Conservation (phyloP, 2,888 invertebrate species). For the Chamaedrilus cognettii region DNA sequence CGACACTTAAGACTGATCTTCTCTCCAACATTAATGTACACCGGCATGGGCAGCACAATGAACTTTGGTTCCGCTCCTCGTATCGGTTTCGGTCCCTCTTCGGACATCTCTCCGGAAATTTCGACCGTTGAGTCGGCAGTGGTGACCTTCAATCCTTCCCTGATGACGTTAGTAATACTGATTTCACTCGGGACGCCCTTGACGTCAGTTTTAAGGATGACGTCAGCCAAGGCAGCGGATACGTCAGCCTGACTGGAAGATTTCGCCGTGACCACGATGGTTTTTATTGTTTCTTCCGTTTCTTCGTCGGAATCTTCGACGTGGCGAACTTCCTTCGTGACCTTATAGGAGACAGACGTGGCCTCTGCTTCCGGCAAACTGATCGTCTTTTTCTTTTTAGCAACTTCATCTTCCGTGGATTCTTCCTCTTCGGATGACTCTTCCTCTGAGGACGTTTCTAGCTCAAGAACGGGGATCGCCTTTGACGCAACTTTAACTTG, state of each 20-base stretch:
- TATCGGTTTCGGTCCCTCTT: neutral
- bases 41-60: conserved; percentile 16
- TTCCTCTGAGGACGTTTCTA: neutral
- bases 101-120: neutral
- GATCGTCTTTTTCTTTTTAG: neutral
- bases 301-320: conserved; percentile 1
- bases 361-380: neutral
- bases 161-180: neutral
- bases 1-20: conserved; percentile 24
- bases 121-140: neutral
- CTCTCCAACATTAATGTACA: conserved; percentile 22
- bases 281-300: too few species aligned
- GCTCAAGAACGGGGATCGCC: neutral
- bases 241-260: too few species aligned
- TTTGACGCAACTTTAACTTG: too few species aligned
- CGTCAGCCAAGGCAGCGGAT: too few species aligned
- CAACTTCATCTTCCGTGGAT: too few species aligned
- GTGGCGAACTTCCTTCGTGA: too few species aligned
- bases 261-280: too few species aligned
- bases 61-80: conserved; percentile 16
- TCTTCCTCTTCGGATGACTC: too few species aligned
- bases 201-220: too few species aligned
- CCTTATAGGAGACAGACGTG: neutral
- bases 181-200: too few species aligned
- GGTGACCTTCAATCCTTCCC: neutral